Conservation (phyloP, 92 coral and sea anemone species). For the Meandrina meandrites region DNA sequence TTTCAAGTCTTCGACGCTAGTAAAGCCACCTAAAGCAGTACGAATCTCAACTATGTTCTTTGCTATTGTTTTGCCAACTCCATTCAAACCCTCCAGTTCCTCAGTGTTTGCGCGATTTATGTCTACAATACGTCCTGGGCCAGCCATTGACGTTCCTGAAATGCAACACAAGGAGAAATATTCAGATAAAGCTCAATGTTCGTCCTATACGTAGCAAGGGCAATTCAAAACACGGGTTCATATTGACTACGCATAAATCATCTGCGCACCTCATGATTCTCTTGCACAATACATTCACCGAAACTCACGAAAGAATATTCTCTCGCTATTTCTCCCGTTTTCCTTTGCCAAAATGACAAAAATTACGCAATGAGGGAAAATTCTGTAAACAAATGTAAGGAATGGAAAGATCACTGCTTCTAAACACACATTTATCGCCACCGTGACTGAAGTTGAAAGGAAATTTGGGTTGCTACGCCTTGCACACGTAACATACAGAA, state of each 20-base stretch:
- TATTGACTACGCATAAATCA: background rate
- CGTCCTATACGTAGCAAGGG: background rate
- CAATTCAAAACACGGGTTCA: background rate
- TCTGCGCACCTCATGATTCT: conserved; percentile 8
- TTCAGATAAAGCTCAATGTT: background rate
- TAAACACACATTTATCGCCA: background rate
- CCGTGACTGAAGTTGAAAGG: conserved; percentile 22
- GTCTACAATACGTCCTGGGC: conserved; percentile 79
- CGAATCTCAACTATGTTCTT: conserved; percentile 83
- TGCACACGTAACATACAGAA: conserved; percentile 19
- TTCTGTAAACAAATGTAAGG: background rate
- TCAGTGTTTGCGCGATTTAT: conserved; percentile 88
- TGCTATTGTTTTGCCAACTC: conserved; percentile 92
- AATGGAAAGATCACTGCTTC: background rate
- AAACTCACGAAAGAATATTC: conserved; percentile 28
- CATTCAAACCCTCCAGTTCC: conserved; percentile 80
- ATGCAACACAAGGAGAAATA: background rate
- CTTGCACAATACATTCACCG: conserved; percentile 15
- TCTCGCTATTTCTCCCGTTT: background rate
- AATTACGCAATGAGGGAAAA: background rate
- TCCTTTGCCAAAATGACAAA: background rate
- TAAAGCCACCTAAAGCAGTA: conserved; percentile 90
- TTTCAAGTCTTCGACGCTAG: conserved; percentile 76
- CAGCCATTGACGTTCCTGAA: conserved; percentile 74
- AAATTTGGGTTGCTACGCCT: conserved; percentile 40